These are phyloP conservation scores for Caenorhabditis plicata DNA, from an alignment of 2,888 invertebrate genomes.

Conservation along the genomic window DNA sequence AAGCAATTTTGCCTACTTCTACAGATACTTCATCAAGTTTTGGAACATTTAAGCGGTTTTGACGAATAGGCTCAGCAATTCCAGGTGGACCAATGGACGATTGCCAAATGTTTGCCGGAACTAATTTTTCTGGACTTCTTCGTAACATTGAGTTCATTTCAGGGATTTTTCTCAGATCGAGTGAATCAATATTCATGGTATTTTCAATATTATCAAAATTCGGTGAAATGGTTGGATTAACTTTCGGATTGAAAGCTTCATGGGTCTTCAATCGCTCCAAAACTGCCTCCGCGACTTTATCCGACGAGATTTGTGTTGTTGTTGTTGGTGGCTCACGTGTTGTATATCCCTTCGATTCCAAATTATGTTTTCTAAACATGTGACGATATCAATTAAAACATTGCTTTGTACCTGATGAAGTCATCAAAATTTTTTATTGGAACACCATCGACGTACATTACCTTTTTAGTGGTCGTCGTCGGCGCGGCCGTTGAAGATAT, in stretches of 20 bases:
- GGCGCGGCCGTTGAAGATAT: constrained; percentile 8
- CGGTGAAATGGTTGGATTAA: too few relatives aligned
- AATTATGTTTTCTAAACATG: constrained; percentile 16
- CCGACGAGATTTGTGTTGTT: constrained; percentile 18
- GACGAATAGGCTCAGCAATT: constrained; percentile 26
- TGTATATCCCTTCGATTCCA: constrained; percentile 32
- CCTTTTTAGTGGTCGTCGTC: constrained; percentile 24
- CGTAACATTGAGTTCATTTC: constrained; percentile 42
- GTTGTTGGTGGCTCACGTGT: constrained; percentile 31
- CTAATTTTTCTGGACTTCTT: constrained; percentile 43
- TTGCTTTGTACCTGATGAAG: constrained; percentile 13
- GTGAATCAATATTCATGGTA: constrained; percentile 30
- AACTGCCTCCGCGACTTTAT: constrained; percentile 34
- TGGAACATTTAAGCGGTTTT: too few relatives aligned
- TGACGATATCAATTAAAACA: not conserved
- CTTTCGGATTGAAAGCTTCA: too few relatives aligned
- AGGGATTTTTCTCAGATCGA: constrained; percentile 39
- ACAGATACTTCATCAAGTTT: constrained; percentile 40
- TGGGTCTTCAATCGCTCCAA: constrained; percentile 15
- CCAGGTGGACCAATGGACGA: constrained; percentile 33
- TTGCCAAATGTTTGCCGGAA: constrained; percentile 2
- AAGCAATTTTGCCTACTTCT: constrained; percentile 13
- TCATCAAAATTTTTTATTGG: constrained; percentile 37
- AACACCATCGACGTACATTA: constrained; percentile 39
- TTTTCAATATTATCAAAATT: constrained; percentile 23